phyloP scores from a whole-genome alignment of 2,113 vertebrate species.

The Pomatorhinus ruficollis region DNA sequence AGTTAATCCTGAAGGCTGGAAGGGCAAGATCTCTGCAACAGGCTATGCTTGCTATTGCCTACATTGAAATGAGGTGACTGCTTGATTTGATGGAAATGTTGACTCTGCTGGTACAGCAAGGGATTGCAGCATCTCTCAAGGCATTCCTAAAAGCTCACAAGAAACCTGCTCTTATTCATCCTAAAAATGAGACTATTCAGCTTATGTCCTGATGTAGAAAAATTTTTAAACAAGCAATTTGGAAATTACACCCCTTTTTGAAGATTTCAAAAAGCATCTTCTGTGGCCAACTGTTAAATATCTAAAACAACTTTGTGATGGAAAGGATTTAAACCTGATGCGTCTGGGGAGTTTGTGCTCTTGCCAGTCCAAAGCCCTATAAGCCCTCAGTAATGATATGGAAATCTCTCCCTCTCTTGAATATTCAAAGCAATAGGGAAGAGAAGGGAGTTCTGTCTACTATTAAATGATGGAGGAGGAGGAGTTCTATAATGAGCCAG shows the following conservation, averaged over 20 bases:
- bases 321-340: neutral
- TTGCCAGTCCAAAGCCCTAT: neutral
- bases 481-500: neutral
- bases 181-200: neutral
- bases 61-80: neutral
- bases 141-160: neutral
- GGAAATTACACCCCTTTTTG: neutral
- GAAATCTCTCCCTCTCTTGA: neutral
- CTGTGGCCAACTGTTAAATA: neutral
- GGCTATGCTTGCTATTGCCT: neutral
- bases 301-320: neutral
- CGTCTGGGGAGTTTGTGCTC: neutral
- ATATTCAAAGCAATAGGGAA: neutral
- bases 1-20: neutral
- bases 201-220: neutral
- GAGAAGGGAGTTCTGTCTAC: neutral
- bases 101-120: neutral
- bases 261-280: neutral
- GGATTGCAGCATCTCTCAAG: neutral
- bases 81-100: neutral
- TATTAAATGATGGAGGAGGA: neutral
- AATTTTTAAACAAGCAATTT: neutral
- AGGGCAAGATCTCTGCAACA: neutral
- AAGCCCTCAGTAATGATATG: accelerated
- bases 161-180: neutral